Percentiles rank a stretch among this genome's conserved stretches.
These are phyloP conservation scores for Callorhinus ursinus DNA, from an alignment of 2,113 vertebrate species.

Conservation along the genomic window DNA sequence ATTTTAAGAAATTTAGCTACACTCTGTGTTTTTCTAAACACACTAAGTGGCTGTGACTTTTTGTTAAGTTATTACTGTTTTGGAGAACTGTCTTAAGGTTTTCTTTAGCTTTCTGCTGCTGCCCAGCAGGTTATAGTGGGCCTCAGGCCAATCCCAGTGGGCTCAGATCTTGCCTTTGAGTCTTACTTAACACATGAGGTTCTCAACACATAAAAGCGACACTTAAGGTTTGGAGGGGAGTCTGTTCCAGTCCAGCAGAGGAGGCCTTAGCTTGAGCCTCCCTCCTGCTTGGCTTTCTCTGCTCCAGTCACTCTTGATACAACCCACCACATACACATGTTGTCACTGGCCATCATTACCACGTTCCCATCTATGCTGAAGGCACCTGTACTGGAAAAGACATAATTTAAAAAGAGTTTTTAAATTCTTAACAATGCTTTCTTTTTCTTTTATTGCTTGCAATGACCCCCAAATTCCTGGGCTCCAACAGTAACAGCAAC, in stretches of 20 bases:
- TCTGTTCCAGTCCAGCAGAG: not conserved
- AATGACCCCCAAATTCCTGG: not conserved
- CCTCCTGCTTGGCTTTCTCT: not conserved
- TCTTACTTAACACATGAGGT: not conserved
- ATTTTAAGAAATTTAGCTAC: not conserved
- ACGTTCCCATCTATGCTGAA: not conserved
- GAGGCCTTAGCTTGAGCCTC: not conserved
- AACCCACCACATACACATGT: not conserved
- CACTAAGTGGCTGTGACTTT: not conserved
- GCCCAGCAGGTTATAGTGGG: not conserved
- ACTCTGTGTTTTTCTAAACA: not conserved
- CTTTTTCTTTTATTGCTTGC: slow-evolving; percentile 21
- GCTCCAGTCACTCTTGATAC: not conserved
- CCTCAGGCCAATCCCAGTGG: not conserved
- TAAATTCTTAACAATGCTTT: slow-evolving; percentile 26
- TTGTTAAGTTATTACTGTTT: not conserved
- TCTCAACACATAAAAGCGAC: not conserved
- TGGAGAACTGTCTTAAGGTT: not conserved
- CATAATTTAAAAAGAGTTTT: not conserved
- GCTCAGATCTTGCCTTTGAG: not conserved
- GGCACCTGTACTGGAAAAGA: not conserved
- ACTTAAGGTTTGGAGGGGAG: not conserved
- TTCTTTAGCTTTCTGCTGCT: not conserved
- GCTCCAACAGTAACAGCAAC: slow-evolving; percentile 18
- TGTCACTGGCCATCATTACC: not conserved